Evolutionary conservation across 2,888 invertebrate species (phyloP).

Genomic region (Siphlonurus alternatus): DNA sequence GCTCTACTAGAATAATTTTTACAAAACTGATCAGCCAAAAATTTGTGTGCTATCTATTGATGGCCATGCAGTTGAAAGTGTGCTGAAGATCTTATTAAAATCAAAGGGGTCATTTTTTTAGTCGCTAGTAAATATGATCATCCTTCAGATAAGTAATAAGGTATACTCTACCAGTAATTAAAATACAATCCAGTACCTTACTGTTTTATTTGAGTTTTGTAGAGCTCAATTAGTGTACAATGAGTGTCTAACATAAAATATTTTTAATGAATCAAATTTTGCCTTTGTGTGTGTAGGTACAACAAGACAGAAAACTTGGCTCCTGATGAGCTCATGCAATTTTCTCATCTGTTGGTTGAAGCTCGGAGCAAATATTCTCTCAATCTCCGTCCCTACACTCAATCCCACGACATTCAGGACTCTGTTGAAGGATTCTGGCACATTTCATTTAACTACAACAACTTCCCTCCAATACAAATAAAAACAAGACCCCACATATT

Average conservation of each 20-base stretch:
- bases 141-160: no score
- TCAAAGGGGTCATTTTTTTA: no score
- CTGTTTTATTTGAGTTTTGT: neutral
- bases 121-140: no score
- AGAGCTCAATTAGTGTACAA: neutral
- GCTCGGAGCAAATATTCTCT: slow-evolving; percentile 65
- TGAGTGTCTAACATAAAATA: slow-evolving; percentile 30
- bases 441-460: slow-evolving; percentile 59
- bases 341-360: slow-evolving; percentile 64
- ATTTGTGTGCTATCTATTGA: no score
- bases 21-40: no score
- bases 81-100: no score
- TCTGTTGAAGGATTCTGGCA: slow-evolving; percentile 69
- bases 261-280: slow-evolving; percentile 6
- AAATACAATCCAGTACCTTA: neutral
- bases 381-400: slow-evolving; percentile 48
- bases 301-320: slow-evolving; percentile 63
- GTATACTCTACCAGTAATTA: neutral
- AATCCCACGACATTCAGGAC: slow-evolving; percentile 58
- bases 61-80: no score
- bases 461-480: slow-evolving; percentile 56
- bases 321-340: slow-evolving; percentile 47
- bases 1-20: no score
- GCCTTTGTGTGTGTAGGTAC: slow-evolving; percentile 34
- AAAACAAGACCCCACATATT: slow-evolving; percentile 61